Evolutionary conservation across 2,113 vertebrate species (phyloP), one percentile per base, ranked within the genome.

Genomic region (Formicarius rufipectus): DNA sequence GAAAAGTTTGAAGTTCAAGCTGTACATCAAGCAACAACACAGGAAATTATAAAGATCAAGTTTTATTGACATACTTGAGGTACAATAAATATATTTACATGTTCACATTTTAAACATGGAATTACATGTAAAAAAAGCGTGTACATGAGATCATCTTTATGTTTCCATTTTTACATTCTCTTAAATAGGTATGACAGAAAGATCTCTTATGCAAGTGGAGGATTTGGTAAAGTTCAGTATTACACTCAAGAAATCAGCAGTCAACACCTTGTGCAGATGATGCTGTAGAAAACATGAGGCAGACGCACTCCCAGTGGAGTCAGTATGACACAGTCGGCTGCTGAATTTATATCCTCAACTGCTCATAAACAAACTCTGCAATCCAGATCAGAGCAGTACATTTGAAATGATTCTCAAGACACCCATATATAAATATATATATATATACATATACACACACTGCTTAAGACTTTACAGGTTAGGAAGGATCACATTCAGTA

Each of bases 401-500:
- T 58, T 80, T 90, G 84, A 89, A 93, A 81, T 69, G 64, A 64
- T 50, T 76, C 87, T 90, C 67, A 69, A 60, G 88, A 60, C 63
- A 84, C 89, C 93, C 91, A 90, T 35, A 49, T 71, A 77, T 45
- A 52, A 39, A 77, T 21, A 78, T 25, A 47, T 23, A 10, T 16
- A 44, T 1, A 85, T 42, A 42, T 42, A 42, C 14, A 78, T 25
- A 47, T 23, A 10, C 14, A 44, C 1, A 85, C 89, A 58, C 93
- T 83, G 24, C 55, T 94, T 88, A 84, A 68, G 77, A 84, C 86
- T 76, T 90, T 93, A 97, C 90, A 78, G 96, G 95, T 78, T 96
- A 97, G 97, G 97, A 97, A 96, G 97, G 97, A 95, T 93, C 97
- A 95, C 95, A 92, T 95, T 94, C 97, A 92, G 96, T 97, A 95